phyloP scores from a whole-genome alignment of 1,140 invertebrate species.

The Trachymyrmex cornetzi region DNA sequence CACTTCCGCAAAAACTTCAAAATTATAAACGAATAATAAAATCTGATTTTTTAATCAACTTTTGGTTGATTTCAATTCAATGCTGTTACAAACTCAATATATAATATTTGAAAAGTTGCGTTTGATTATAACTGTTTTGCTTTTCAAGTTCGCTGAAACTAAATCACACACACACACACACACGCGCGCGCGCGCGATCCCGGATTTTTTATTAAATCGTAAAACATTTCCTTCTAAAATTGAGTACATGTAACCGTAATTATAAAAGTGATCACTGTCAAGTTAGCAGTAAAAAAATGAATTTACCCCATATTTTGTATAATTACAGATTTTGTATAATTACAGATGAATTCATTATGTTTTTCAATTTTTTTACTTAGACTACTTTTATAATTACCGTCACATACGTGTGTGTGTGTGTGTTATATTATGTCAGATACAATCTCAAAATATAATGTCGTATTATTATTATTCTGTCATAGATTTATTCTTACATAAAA shows the following conservation, averaged over 20 bases:
- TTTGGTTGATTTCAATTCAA: background rate
- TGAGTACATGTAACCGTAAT: background rate
- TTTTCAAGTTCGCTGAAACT: background rate
- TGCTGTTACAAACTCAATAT: background rate
- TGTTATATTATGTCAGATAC: background rate
- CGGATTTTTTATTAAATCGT: background rate
- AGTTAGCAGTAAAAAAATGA: too few species aligned
- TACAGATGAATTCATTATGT: too few species aligned
- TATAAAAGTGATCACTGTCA: too few species aligned
- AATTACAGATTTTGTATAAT: too few species aligned
- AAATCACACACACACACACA: background rate
- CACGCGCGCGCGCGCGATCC: background rate
- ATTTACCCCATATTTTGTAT: too few species aligned
- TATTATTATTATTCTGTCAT: background rate
- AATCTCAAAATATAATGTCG: constrained; percentile 1
- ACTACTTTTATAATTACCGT: too few species aligned
- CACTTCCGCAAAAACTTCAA: background rate
- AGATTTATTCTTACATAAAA: constrained; percentile 1
- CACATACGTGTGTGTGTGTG: background rate
- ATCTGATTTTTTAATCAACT: background rate
- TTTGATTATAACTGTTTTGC: background rate
- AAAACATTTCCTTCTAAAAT: constrained; percentile 19
- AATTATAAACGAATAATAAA: background rate
- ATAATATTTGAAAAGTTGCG: background rate
- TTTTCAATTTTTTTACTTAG: too few species aligned